These are phyloP conservation scores for Clivina fossor DNA, from an alignment of 2,888 invertebrate species.

Conservation along the genomic window DNA sequence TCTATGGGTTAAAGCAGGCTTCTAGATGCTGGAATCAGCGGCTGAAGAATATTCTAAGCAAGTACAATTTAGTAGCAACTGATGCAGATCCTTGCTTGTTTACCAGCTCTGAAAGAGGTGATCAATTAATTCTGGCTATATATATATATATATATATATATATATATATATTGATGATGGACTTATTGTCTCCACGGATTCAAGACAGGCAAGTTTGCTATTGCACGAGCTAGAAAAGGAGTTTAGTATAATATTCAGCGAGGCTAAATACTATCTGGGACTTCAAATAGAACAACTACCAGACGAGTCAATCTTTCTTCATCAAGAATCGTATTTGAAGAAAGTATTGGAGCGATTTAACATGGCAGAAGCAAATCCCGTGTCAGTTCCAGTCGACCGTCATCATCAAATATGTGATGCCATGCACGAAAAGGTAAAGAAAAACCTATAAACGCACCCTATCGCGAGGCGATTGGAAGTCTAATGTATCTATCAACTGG, in stretches of 20 bases:
- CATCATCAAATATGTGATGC: constrained; percentile 8
- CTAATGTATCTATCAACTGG: constrained; percentile 37
- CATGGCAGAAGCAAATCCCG: constrained; percentile 11
- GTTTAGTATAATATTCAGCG: neutral
- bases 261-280: constrained; percentile 10
- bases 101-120: neutral
- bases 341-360: constrained; percentile 7
- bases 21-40: constrained; percentile 45
- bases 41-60: constrained; percentile 38
- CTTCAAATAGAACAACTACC: constrained; percentile 32
- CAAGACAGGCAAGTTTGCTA: neutral
- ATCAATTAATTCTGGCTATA: constrained; percentile 38
- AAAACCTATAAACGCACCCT: constrained; percentile 28
- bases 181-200: constrained; percentile 1
- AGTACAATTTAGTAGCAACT: neutral
- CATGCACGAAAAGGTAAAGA: constrained; percentile 10
- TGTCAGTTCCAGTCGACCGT: constrained; percentile 36
- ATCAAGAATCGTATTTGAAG: constrained; percentile 5
- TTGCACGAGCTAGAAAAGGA: neutral
- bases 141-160: too few relatives aligned
- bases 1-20: constrained; percentile 49
- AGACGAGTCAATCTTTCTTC: constrained; percentile 31
- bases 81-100: constrained; percentile 2
- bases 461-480: constrained; percentile 38
- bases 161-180: constrained; percentile 19